Percentiles rank a stretch among this genome's conserved stretches.
Conservation (phyloP, 2,888 invertebrate species). For the Candidula unifasciata region DNA sequence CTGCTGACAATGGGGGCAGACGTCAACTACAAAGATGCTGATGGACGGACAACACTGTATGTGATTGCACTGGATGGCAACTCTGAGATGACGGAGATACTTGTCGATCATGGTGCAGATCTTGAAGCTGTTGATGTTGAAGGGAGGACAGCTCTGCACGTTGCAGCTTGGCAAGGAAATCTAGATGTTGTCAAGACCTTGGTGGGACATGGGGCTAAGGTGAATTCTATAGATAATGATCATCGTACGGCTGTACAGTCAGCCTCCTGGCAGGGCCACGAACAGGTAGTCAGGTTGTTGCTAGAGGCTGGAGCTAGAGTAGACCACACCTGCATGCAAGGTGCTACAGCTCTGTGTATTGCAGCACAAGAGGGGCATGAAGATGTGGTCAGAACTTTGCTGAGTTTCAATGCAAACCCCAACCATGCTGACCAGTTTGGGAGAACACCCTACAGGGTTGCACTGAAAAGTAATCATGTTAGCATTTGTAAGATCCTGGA, state of each 20-base stretch:
- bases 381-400: constrained; percentile 87
- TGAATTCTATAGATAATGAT: constrained; percentile 82
- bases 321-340: constrained; percentile 95
- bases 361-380: constrained; percentile 97
- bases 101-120: constrained; percentile 84
- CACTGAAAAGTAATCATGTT: constrained; percentile 92
- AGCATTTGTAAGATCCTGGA: constrained; percentile 82
- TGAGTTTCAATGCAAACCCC: constrained; percentile 79
- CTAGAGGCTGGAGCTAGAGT: constrained; percentile 89
- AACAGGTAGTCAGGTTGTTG: constrained; percentile 86
- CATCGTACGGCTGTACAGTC: constrained; percentile 92
- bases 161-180: constrained; percentile 92
- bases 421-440: constrained; percentile 79
- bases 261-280: constrained; percentile 96
- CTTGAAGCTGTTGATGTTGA: constrained; percentile 93
- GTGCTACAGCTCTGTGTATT: constrained; percentile 94
- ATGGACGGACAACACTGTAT: constrained; percentile 93
- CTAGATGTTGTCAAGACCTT: constrained; percentile 37
- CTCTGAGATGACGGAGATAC: constrained; percentile 71
- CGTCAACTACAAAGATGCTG: constrained; percentile 92
- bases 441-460: constrained; percentile 83
- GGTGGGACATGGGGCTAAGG: constrained; percentile 88
- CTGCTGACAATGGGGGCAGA: constrained; percentile 81
- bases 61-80: constrained; percentile 84
- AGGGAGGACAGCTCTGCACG: constrained; percentile 88